Base-by-base conservation (phyloP, 2,113 vertebrate genomes). In the Pterophyllum scalare region DNA sequence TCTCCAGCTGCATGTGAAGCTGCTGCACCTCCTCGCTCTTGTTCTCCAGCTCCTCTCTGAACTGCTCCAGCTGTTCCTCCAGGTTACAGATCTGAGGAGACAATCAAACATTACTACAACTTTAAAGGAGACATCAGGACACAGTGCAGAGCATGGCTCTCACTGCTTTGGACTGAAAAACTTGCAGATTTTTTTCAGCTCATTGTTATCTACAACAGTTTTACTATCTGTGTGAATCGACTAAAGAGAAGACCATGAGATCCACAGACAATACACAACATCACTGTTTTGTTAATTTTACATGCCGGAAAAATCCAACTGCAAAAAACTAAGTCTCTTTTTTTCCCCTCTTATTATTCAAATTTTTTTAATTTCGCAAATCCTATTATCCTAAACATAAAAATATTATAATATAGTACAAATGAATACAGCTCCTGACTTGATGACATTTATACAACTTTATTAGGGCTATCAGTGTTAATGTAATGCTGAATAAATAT, bases 11-110 rank as follows among this genome's bases (percentile, higher is more conserved):
- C 98, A 99, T 99, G 40, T 99, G 97, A 54, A 99, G 94, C 81
- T 99, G 98, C 90, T 99, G 98, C 81, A 98, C 96, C 95, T 99
- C 98, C 92, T 99, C 98, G 49, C 97, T 98, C 94, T 99, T 99
- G 88, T 99, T 99, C 95, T 99, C 97, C 88, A 99, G 94, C 92
- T 99, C 98, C 89, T 99, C 98, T 84, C 97, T 96, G 91, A 99
- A 99, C 88, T 99, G 98, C 77, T 99, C 98, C 90, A 99, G 92
- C 77, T 99, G 98, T 86, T 99, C 98, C 93, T 99, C 98, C 92
- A 99, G 96, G 91, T 99, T 98, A 1, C 96, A 95, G 56, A 99
- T 97, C 98, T 99, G 82, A 56, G 88, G 38, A 1, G 6, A 59
- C 31, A 82, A 40, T 3, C 58, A 62, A 76, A 65, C 43, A 64